Percentiles rank a stretch among this genome's conserved stretches.
Evolutionary conservation across 1,140 invertebrate genomes (phyloP).

Genomic region (Gerris buenoi): DNA sequence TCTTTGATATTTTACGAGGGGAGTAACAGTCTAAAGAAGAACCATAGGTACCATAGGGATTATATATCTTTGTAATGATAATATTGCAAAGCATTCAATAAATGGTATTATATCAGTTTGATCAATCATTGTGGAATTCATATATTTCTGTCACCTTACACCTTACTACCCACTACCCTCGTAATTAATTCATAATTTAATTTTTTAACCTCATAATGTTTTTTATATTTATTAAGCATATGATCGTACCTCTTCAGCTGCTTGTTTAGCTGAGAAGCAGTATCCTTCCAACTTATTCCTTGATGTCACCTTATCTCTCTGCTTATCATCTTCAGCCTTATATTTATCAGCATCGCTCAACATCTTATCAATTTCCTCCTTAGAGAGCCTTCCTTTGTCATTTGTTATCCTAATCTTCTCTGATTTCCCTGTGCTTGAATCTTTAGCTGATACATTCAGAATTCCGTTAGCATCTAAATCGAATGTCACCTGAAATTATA

Average conservation of each 20-base stretch:
- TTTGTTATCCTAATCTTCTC: slow-evolving; percentile 41
- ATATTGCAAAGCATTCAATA: too few relatives aligned
- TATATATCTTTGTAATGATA: too few relatives aligned
- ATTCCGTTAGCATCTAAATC: slow-evolving; percentile 55
- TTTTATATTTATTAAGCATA: too few relatives aligned
- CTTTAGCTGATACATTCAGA: slow-evolving; percentile 43
- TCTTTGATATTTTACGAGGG: too few relatives aligned
- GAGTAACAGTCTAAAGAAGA: too few relatives aligned
- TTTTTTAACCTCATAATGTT: too few relatives aligned
- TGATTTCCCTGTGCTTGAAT: slow-evolving; percentile 35
- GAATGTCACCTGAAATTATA: slow-evolving; percentile 37
- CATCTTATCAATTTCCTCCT: slow-evolving; percentile 44
- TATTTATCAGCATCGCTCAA: slow-evolving; percentile 49
- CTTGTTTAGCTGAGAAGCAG: slow-evolving; percentile 49
- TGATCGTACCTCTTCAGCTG: slow-evolving; percentile 25
- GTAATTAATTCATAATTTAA: too few relatives aligned
- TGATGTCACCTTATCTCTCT: slow-evolving; percentile 39
- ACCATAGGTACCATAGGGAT: too few relatives aligned
- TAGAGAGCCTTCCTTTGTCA: slow-evolving; percentile 38
- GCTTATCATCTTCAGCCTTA: slow-evolving; percentile 38
- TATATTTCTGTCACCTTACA: too few relatives aligned
- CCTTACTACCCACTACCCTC: too few relatives aligned
- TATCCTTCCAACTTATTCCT: slow-evolving; percentile 57
- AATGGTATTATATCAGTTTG: too few relatives aligned
- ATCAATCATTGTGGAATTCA: too few relatives aligned